Conservation (phyloP, 2,888 invertebrate genomes). For the Megamerina dolium region DNA sequence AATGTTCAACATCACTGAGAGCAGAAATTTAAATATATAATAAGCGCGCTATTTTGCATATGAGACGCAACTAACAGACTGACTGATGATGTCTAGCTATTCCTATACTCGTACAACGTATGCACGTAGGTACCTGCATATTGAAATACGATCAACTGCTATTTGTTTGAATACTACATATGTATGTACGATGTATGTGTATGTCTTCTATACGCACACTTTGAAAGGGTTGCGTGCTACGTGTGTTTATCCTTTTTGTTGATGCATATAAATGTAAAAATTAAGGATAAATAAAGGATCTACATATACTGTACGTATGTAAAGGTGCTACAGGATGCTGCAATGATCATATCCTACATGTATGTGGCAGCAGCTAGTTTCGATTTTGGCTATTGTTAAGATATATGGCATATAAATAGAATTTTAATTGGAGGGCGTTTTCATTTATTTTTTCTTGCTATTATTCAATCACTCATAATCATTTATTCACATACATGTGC, state of each 20-base stretch:
- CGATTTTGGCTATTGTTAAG: neutral
- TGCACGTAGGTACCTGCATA: too few species aligned
- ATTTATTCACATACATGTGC: too few species aligned
- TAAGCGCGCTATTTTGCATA: constrained; percentile 11
- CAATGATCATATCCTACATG: neutral
- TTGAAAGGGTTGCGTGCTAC: neutral
- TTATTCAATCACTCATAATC: too few species aligned
- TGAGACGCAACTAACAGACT: neutral
- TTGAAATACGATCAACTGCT: too few species aligned
- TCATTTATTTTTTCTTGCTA: neutral
- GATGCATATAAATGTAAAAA: neutral
- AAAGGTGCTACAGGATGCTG: constrained; percentile 9
- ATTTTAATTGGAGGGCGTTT: constrained; percentile 16
- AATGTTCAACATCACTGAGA: too few species aligned
- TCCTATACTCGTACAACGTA: too few species aligned
- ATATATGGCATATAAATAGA: constrained; percentile 9
- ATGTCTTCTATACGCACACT: too few species aligned
- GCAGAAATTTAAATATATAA: constrained; percentile 20
- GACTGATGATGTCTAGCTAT: neutral
- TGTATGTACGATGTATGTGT: too few species aligned
- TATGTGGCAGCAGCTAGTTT: too few species aligned
- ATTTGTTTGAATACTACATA: too few species aligned
- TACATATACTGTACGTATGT: constrained; percentile 2
- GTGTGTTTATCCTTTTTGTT: too few species aligned
- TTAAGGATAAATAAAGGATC: neutral